Conservation (phyloP, 2,888 invertebrate genomes). For the Cacoxenus indagator region DNA sequence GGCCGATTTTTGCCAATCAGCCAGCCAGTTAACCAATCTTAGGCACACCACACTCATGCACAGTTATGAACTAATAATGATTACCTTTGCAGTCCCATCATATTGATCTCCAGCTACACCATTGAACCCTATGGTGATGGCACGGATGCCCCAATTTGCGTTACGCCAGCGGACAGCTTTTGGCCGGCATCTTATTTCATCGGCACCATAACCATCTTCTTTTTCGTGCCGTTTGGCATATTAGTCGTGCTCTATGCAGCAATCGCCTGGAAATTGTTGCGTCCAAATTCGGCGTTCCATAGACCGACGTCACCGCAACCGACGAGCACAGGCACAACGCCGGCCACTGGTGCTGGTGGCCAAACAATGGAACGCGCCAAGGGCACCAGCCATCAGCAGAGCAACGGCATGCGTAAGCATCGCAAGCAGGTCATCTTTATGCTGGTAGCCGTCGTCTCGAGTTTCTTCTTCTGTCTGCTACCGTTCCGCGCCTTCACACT, state of each 20-base stretch:
- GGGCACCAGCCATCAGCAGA: constrained; percentile 58
- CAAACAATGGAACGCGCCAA: constrained; percentile 33
- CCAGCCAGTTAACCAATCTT: neutral
- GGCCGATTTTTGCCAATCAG: neutral
- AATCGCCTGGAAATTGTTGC: constrained; percentile 88
- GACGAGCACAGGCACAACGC: constrained; percentile 19
- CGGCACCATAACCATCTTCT: constrained; percentile 85
- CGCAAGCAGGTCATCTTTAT: constrained; percentile 88
- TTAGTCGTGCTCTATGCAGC: constrained; percentile 86
- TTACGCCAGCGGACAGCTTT: constrained; percentile 82
- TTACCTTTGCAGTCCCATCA: constrained; percentile 80
- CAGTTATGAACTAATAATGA: neutral
- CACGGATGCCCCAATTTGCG: constrained; percentile 79
- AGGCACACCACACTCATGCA: neutral
- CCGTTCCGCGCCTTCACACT: constrained; percentile 90
- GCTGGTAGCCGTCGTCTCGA: constrained; percentile 89
- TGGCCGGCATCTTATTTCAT: constrained; percentile 87
- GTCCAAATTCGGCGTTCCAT: constrained; percentile 66
- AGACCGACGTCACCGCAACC: constrained; percentile 54
- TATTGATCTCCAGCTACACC: constrained; percentile 84
- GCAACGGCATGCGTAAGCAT: constrained; percentile 76
- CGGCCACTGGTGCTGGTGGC: neutral
- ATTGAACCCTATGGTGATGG: constrained; percentile 82
- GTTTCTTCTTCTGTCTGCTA: constrained; percentile 90
- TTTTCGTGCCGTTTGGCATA: constrained; percentile 85